Conservation (phyloP, 2,113 vertebrate species). For the Nothocercus nigrocapillus region DNA sequence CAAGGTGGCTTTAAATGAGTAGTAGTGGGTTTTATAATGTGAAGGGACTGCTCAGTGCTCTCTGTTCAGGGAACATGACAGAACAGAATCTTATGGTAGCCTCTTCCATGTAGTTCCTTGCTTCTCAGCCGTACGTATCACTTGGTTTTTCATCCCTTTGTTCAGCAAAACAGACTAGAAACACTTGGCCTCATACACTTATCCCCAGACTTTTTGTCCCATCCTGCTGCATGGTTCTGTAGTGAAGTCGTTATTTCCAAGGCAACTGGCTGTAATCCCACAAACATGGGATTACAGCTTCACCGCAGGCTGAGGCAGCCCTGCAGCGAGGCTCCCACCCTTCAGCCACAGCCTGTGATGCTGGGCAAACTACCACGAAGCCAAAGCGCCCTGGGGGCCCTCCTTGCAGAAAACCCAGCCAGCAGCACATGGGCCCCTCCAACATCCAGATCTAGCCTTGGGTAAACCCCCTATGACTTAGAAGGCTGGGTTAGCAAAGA, state of each 20-base stretch:
- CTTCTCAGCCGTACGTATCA: fast-evolving
- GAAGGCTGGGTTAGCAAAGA: background rate
- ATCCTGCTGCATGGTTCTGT: background rate
- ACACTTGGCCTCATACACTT: background rate
- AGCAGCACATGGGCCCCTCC: background rate
- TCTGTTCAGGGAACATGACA: background rate
- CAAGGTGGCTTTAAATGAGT: background rate
- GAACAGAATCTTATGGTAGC: background rate
- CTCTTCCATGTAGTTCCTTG: background rate
- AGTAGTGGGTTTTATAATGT: background rate
- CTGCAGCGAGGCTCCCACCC: conserved; percentile 40
- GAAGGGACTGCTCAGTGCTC: background rate
- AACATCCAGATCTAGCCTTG: background rate
- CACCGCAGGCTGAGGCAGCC: conserved; percentile 53
- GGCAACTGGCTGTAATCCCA: conserved; percentile 67
- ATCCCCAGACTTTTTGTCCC: background rate
- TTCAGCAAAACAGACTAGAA: background rate
- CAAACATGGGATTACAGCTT: conserved; percentile 61
- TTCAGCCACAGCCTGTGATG: background rate
- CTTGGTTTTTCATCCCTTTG: background rate
- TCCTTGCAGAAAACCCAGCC: background rate
- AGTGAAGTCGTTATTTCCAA: conserved; percentile 67
- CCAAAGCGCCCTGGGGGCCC: fast-evolving
- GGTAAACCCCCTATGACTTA: background rate
- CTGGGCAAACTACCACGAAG: background rate